Evolutionary conservation across 2,888 invertebrate genomes (phyloP).

Genomic region (Anoplius nigerrimus): DNA sequence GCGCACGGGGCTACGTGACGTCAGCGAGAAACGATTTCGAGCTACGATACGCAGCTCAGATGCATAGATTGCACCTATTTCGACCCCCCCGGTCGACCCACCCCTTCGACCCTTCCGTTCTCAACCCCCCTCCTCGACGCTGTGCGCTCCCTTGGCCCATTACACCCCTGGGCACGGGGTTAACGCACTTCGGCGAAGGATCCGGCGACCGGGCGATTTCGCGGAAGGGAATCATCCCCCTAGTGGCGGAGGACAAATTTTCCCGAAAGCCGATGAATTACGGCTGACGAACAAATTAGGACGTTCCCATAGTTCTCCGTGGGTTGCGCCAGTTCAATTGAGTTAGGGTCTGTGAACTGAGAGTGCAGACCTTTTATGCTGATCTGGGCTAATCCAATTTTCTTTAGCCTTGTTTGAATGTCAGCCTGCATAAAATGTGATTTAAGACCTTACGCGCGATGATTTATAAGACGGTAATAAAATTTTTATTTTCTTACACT

Average conservation of each 20-base stretch:
- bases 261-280: conserved; percentile 33
- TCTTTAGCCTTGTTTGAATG: too few species aligned
- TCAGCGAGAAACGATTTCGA: conserved; percentile 49
- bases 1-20: conserved; percentile 53
- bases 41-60: conserved; percentile 43
- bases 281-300: conserved; percentile 33
- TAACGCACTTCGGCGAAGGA: conserved; percentile 32
- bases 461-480: too few species aligned
- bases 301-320: background rate
- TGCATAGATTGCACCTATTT: conserved; percentile 65
- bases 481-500: too few species aligned
- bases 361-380: too few species aligned
- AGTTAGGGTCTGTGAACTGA: too few species aligned
- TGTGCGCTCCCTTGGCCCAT: background rate
- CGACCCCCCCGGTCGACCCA: conserved; percentile 13
- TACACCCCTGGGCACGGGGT: conserved; percentile 32
- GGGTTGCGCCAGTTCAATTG: too few species aligned
- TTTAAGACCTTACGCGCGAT: too few species aligned
- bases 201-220: conserved; percentile 18
- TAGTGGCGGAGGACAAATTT: conserved; percentile 22
- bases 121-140: conserved; percentile 4
- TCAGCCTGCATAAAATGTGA: too few species aligned
- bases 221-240: conserved; percentile 26
- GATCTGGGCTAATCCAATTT: too few species aligned
- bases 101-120: background rate